These are phyloP conservation scores for Tricholaema leucomelas DNA, from an alignment of 2,113 vertebrate species.

Conservation along the genomic window DNA sequence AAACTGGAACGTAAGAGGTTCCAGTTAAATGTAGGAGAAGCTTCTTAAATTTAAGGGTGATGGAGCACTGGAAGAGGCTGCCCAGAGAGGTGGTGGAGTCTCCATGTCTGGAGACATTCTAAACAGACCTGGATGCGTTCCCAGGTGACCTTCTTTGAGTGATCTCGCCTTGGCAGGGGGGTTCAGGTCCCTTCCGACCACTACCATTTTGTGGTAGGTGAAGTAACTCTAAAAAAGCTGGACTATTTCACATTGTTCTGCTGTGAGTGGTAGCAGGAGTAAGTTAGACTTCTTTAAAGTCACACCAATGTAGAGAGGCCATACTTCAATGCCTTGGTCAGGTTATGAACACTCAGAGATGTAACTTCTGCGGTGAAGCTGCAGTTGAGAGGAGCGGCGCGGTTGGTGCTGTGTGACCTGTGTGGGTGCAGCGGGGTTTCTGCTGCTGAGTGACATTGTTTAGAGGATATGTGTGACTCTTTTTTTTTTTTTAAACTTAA, in stretches of 20 bases:
- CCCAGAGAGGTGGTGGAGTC: too few species aligned
- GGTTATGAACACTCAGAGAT: background rate
- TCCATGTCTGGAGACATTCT: too few species aligned
- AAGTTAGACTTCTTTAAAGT: background rate
- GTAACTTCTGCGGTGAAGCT: background rate
- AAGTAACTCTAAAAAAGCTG: background rate
- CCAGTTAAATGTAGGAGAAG: too few species aligned
- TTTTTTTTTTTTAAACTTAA: constrained; percentile 10
- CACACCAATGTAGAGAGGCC: background rate
- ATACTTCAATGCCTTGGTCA: background rate
- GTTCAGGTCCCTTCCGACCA: too few species aligned
- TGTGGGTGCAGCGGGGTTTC: constrained; percentile 31
- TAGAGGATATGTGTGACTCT: constrained; percentile 49
- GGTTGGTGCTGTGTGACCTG: background rate
- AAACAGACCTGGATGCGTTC: too few species aligned
- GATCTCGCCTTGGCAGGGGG: too few species aligned
- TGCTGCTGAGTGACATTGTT: constrained; percentile 38
- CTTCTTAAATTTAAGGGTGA: too few species aligned
- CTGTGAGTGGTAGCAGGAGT: background rate
- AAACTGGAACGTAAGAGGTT: too few species aligned
- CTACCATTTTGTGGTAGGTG: background rate
- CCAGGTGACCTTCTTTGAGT: too few species aligned
- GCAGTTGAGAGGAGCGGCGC: background rate
- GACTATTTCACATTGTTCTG: background rate
- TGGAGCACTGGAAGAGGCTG: too few species aligned